These are phyloP conservation scores for Centropus unirufus DNA, from an alignment of 2,113 vertebrate species.

Conservation along the genomic window DNA sequence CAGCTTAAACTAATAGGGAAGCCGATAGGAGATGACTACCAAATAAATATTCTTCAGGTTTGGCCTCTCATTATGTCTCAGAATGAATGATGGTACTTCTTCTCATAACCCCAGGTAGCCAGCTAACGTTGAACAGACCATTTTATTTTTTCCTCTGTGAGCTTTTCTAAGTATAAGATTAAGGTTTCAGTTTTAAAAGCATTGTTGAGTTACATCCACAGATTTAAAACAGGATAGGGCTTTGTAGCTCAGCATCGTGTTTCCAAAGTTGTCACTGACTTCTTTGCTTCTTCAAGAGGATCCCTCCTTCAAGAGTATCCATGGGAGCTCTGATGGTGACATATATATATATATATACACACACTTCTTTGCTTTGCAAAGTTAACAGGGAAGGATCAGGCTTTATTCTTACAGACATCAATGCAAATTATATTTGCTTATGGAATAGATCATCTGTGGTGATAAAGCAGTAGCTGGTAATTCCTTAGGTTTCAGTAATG, in stretches of 20 bases:
- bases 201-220: background rate
- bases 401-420: background rate
- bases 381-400: background rate
- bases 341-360: too few relatives aligned
- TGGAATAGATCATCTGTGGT: background rate
- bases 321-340: background rate
- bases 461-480: background rate
- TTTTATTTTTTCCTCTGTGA: background rate
- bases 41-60: slow-evolving; percentile 34
- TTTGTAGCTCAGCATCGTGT: background rate
- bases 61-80: background rate
- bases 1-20: background rate
- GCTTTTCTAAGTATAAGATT: background rate
- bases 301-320: background rate
- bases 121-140: background rate
- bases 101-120: background rate
- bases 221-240: background rate
- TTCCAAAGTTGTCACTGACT: background rate
- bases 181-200: background rate
- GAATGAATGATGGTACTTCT: background rate
- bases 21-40: background rate
- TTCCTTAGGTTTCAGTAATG: background rate
- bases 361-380: background rate
- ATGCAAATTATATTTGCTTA: background rate
- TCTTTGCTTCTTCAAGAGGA: background rate